phyloP scores from a whole-genome alignment of 2,888 invertebrate species.

The Chydorus sphaericus region DNA sequence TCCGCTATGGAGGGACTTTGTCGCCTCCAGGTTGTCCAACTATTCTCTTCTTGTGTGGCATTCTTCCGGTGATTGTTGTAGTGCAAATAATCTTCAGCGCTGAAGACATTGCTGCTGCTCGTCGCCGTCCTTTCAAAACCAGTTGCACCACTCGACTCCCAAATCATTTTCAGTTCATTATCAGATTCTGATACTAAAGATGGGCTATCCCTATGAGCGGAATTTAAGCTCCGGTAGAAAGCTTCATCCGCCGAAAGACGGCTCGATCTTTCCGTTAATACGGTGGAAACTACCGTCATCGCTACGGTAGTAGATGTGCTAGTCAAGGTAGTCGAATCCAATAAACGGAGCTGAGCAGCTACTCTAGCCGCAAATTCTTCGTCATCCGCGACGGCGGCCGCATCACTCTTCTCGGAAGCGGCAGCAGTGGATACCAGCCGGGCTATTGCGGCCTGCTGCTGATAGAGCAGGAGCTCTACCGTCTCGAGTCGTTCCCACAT shows the following conservation, averaged over 20 bases:
- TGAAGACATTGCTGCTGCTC: slow-evolving; percentile 12
- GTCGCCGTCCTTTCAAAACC: not conserved
- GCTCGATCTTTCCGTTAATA: not conserved
- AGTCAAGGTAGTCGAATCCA: not conserved
- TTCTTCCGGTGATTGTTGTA: slow-evolving; percentile 14
- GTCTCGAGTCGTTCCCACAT: slow-evolving; percentile 88
- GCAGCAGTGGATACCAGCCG: slow-evolving; percentile 49
- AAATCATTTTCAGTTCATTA: slow-evolving; percentile 69
- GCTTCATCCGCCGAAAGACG: slow-evolving; percentile 52
- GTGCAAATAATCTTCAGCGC: slow-evolving; percentile 19
- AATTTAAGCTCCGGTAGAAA: slow-evolving; percentile 73
- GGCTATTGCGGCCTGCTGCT: slow-evolving; percentile 79
- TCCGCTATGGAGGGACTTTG: slow-evolving; percentile 62
- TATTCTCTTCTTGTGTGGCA: slow-evolving; percentile 13
- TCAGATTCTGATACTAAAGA: slow-evolving; percentile 21
- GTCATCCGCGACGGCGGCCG: slow-evolving; percentile 18
- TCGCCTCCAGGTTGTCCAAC: slow-evolving; percentile 31
- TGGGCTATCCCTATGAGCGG: slow-evolving; percentile 56
- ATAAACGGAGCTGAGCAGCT: not conserved
- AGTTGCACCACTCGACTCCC: slow-evolving; percentile 41
- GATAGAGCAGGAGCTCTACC: slow-evolving; percentile 61
- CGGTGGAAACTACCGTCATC: not conserved
- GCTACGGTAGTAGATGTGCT: not conserved
- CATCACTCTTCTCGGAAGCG: not conserved
- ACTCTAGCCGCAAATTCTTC: slow-evolving; percentile 4